Percentiles rank a stretch among this genome's conserved stretches.
Evolutionary conservation across 2,888 invertebrate genomes (phyloP).

Genomic region (Carabus problematicus): DNA sequence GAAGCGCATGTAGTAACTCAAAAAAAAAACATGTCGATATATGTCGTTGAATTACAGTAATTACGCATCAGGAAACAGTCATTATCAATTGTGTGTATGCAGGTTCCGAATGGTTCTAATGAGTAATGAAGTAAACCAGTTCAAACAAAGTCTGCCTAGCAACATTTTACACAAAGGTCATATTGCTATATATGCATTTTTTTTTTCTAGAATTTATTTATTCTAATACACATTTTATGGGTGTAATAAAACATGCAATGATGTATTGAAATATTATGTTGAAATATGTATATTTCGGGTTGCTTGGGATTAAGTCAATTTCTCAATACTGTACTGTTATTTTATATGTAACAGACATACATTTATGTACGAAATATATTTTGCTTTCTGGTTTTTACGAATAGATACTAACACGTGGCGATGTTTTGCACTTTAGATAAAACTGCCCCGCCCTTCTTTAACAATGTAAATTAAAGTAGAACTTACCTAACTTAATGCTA

Average conservation of each 20-base stretch:
- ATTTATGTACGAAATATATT: too few species aligned
- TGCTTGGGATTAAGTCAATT: too few species aligned
- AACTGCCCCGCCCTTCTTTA: slow-evolving; percentile 35
- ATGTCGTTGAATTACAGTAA: background rate
- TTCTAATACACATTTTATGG: too few species aligned
- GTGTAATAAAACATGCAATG: too few species aligned
- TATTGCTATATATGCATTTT: too few species aligned
- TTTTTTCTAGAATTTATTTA: too few species aligned
- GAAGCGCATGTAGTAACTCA: background rate
- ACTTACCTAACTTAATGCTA: slow-evolving; percentile 22
- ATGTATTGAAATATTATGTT: too few species aligned
- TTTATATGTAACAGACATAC: too few species aligned
- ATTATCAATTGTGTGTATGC: background rate
- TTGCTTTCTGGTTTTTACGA: too few species aligned
- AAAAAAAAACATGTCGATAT: background rate
- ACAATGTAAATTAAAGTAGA: slow-evolving; percentile 2
- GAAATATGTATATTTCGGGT: too few species aligned
- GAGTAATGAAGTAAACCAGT: background rate
- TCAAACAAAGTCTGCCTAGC: background rate
- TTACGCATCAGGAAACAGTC: background rate
- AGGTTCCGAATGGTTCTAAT: background rate
- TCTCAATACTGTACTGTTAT: too few species aligned
- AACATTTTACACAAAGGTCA: background rate
- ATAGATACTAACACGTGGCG: slow-evolving; percentile 29
- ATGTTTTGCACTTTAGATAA: slow-evolving; percentile 28